These are phyloP conservation scores for Sus cebifrons DNA, from an alignment of 2,797 vertebrate genomes.

Conservation along the genomic window DNA sequence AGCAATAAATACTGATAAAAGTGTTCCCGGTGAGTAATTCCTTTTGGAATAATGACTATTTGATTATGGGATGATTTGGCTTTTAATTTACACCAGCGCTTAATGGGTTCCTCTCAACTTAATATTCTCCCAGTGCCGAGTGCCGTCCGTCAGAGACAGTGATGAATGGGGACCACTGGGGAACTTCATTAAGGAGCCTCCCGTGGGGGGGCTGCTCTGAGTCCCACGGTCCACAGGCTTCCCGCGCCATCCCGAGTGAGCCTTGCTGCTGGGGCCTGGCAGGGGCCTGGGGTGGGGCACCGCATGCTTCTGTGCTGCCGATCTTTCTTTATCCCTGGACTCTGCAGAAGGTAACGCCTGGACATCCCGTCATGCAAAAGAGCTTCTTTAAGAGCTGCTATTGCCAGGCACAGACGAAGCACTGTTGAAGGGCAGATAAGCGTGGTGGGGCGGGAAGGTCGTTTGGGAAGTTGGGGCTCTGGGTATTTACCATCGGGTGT, in stretches of 20 bases:
- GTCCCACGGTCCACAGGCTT: neutral
- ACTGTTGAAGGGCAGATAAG: neutral
- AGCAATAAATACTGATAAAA: constrained; percentile 81
- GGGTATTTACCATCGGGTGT: neutral
- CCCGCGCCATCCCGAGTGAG: neutral
- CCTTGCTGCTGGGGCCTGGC: too few relatives aligned
- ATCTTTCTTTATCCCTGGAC: neutral
- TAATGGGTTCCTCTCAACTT: constrained; percentile 75
- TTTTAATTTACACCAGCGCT: constrained; percentile 80
- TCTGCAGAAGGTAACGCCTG: neutral
- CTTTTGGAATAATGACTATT: constrained; percentile 78
- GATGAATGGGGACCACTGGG: neutral
- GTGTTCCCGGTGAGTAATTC: constrained; percentile 70
- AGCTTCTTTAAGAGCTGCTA: neutral
- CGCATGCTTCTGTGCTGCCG: rapidly evolving
- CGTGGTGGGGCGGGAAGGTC: too few relatives aligned
- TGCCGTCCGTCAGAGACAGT: neutral
- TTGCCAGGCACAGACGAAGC: neutral
- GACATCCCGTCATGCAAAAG: neutral
- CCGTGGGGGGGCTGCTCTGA: neutral
- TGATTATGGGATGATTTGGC: constrained; percentile 81
- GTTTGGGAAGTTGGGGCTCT: neutral
- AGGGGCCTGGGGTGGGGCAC: too few relatives aligned
- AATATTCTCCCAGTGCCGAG: constrained; percentile 52
- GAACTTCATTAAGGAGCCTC: neutral